These are phyloP conservation scores for Colletes collaris DNA, from an alignment of 2,888 invertebrate species.

Conservation along the genomic window DNA sequence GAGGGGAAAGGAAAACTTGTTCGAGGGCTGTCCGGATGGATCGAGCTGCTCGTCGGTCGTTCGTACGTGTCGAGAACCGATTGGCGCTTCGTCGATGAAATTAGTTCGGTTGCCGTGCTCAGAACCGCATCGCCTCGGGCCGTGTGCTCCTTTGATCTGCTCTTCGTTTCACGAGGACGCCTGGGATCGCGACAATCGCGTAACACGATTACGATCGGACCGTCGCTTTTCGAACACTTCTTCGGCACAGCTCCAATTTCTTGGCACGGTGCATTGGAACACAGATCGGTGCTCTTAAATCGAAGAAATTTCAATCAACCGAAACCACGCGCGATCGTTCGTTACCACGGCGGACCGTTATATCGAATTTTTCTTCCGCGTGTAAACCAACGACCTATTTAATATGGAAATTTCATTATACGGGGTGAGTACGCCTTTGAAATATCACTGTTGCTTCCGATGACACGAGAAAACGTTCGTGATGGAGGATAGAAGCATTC, in stretches of 20 bases:
- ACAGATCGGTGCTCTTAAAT: constrained; percentile 26
- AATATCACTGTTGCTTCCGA: too few species aligned
- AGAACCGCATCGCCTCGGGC: constrained; percentile 60
- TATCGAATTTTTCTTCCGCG: too few species aligned
- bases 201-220: constrained; percentile 64
- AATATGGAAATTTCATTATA: too few species aligned
- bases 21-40: background rate
- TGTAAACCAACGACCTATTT: too few species aligned
- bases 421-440: too few species aligned
- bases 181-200: constrained; percentile 62
- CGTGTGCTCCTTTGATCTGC: constrained; percentile 64
- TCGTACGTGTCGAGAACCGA: constrained; percentile 54
- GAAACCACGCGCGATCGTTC: background rate
- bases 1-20: constrained; percentile 27
- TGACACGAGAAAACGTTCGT: too few species aligned
- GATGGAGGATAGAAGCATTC: too few species aligned
- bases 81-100: constrained; percentile 59
- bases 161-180: constrained; percentile 59
- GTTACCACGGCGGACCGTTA: too few species aligned
- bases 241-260: constrained; percentile 55
- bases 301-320: constrained; percentile 26
- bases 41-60: constrained; percentile 20
- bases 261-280: constrained; percentile 31
- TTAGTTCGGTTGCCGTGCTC: constrained; percentile 64
- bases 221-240: constrained; percentile 27